These are phyloP conservation scores for Macaria liturata DNA, from an alignment of 2,888 invertebrate species.

Conservation along the genomic window DNA sequence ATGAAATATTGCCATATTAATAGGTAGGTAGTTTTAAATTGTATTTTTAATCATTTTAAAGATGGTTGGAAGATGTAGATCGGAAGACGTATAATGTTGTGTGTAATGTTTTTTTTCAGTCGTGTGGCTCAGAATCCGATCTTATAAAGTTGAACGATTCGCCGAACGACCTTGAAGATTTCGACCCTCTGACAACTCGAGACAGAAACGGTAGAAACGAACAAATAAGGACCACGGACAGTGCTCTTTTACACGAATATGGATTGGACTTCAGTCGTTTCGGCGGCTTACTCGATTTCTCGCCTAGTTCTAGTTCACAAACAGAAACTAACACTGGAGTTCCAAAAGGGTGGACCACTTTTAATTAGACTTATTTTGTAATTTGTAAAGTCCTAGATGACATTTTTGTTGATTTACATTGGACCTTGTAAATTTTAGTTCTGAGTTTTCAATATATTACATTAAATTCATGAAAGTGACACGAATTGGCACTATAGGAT, in stretches of 20 bases:
- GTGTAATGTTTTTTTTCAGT: constrained; percentile 62
- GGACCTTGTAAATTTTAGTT: too few species aligned
- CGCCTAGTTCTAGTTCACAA: constrained; percentile 52
- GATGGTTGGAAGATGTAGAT: too few species aligned
- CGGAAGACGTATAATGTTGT: too few species aligned
- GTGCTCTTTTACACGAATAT: constrained; percentile 88
- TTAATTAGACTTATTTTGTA: constrained; percentile 27
- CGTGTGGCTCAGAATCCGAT: constrained; percentile 70
- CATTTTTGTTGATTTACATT: too few species aligned
- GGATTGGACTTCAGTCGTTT: constrained; percentile 86
- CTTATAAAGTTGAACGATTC: constrained; percentile 76
- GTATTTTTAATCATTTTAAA: too few species aligned
- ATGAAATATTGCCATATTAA: background rate
- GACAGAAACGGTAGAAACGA: constrained; percentile 62
- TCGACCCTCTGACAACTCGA: constrained; percentile 70
- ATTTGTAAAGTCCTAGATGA: too few species aligned
- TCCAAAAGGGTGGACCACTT: constrained; percentile 75
- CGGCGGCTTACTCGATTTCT: constrained; percentile 74
- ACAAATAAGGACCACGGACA: constrained; percentile 77
- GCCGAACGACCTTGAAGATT: constrained; percentile 70
- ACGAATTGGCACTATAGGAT: too few species aligned
- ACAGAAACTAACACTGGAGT: constrained; percentile 52
- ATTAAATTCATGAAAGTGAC: too few species aligned
- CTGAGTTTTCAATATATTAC: too few species aligned
- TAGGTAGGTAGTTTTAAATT: background rate